phyloP scores from a whole-genome alignment of 2,888 invertebrate species.

The Machimus rusticus region DNA sequence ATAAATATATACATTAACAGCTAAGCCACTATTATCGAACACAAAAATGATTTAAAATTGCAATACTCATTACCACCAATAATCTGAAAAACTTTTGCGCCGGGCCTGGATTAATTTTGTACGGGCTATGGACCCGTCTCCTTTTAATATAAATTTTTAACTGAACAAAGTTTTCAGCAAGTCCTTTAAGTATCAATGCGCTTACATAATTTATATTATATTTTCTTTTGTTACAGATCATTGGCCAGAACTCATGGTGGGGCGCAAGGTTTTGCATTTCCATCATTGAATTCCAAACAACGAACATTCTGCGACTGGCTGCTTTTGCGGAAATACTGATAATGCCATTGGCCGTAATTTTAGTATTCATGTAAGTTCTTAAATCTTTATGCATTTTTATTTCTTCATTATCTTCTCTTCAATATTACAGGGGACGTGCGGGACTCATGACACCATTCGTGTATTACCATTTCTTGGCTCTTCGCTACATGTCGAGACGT shows the following conservation, averaged over 20 bases:
- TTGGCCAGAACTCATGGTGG: constrained; percentile 94
- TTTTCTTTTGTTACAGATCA: constrained; percentile 68
- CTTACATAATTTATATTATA: neutral
- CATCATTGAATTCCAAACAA: constrained; percentile 88
- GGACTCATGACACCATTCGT: constrained; percentile 92
- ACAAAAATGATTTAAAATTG: too few relatives aligned
- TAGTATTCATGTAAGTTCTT: constrained; percentile 81
- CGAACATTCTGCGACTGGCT: constrained; percentile 87
- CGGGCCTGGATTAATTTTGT: too few relatives aligned
- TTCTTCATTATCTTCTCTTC: constrained; percentile 36
- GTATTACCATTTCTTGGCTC: constrained; percentile 94
- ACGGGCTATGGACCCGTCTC: too few relatives aligned
- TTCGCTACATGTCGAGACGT: constrained; percentile 91
- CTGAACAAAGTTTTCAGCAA: too few relatives aligned
- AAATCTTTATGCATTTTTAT: neutral
- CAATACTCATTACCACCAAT: too few relatives aligned
- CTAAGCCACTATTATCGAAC: too few relatives aligned
- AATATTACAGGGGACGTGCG: constrained; percentile 80
- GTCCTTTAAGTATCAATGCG: neutral
- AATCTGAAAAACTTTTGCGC: too few relatives aligned
- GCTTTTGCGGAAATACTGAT: constrained; percentile 94
- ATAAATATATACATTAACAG: too few relatives aligned
- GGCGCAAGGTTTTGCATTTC: constrained; percentile 85
- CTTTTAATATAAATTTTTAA: too few relatives aligned
- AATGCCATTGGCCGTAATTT: constrained; percentile 81